Conservation (phyloP, 2,113 vertebrate genomes). For the Mobula birostris region DNA sequence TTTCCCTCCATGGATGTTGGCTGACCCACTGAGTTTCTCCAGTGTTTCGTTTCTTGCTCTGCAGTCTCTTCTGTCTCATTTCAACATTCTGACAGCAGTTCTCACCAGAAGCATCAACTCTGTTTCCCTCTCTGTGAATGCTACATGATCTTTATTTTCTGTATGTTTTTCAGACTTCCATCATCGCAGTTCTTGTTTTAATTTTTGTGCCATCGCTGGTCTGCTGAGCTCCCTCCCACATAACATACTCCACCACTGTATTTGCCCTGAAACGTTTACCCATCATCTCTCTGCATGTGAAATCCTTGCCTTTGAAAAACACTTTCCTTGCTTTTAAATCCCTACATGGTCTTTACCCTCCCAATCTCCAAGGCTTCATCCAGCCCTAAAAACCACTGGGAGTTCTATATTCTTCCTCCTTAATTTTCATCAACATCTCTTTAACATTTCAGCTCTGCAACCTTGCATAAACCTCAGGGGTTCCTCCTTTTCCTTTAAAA, state of each 20-base stretch:
- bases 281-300: not conserved
- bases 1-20: too few relatives aligned
- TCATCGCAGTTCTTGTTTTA: too few relatives aligned
- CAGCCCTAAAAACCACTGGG: not conserved
- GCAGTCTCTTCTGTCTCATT: too few relatives aligned
- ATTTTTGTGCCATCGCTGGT: not conserved
- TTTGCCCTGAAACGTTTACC: not conserved
- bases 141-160: too few relatives aligned
- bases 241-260: not conserved
- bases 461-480: not conserved
- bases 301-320: not conserved
- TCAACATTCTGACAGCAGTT: too few relatives aligned
- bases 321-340: not conserved
- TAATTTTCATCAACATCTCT: not conserved
- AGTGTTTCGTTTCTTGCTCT: too few relatives aligned
- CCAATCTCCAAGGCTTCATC: not conserved
- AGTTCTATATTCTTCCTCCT: not conserved
- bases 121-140: too few relatives aligned
- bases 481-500: not conserved
- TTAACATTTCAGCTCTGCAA: too few relatives aligned
- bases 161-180: too few relatives aligned
- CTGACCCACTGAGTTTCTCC: too few relatives aligned
- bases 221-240: not conserved
- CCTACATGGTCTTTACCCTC: not conserved
- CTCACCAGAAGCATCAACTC: too few relatives aligned